Conservation (phyloP, 2,888 invertebrate species). For the Raillietiella orientalis region DNA sequence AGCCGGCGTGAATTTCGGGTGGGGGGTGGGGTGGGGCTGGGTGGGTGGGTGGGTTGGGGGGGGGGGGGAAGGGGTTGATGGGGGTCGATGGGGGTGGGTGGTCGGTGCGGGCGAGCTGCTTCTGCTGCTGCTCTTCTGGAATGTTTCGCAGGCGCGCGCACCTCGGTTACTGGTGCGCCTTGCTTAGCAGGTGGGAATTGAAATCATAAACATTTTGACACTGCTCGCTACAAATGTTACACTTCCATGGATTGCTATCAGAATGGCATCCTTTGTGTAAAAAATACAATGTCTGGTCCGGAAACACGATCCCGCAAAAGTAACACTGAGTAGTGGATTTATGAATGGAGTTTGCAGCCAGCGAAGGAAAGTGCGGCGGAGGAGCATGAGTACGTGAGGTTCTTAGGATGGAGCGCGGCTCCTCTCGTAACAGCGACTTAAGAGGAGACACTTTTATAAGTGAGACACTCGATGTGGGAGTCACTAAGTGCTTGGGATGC, state of each 20-base stretch:
- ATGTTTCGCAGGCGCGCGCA: no score
- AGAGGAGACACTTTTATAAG: slow-evolving; percentile 29
- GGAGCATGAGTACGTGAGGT: slow-evolving; percentile 5
- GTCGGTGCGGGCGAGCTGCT: no score
- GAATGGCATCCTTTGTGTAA: slow-evolving; percentile 94
- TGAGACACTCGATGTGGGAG: slow-evolving; percentile 8
- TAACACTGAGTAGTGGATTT: slow-evolving; percentile 25
- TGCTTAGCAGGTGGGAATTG: slow-evolving; percentile 75
- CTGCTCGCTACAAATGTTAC: slow-evolving; percentile 85
- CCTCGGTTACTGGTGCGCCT: slow-evolving; percentile 61
- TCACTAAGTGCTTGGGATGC: slow-evolving; percentile 5
- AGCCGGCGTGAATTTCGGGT: no score
- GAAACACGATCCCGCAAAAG: slow-evolving; percentile 76
- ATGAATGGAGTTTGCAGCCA: not conserved
- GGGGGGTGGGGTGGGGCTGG: no score
- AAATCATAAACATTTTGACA: slow-evolving; percentile 87
- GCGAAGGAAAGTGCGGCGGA: not conserved
- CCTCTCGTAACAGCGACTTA: slow-evolving; percentile 43
- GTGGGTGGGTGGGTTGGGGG: no score
- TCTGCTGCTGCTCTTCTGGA: no score
- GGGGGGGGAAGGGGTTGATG: no score
- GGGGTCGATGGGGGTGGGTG: no score
- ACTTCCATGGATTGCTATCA: slow-evolving; percentile 85
- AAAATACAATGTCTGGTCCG: slow-evolving; percentile 81
- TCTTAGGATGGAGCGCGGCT: slow-evolving; percentile 6